Evolutionary conservation across 2,113 vertebrate species (phyloP).

Genomic region (Galeopterus variegatus): DNA sequence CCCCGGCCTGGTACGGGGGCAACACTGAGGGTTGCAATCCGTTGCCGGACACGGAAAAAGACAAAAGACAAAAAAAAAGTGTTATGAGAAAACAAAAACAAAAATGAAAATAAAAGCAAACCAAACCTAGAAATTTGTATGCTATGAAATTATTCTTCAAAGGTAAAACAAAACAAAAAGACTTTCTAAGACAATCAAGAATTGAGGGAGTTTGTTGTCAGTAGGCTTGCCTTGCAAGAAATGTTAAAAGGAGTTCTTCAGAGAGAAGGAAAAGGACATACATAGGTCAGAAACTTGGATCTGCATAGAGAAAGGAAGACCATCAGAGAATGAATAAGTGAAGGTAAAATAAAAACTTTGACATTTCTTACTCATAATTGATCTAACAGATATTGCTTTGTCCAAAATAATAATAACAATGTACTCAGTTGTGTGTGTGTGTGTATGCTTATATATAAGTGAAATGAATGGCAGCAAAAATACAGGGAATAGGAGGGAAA

Average conservation of each 20-base stretch:
- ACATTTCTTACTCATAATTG: neutral
- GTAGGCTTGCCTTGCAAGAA: neutral
- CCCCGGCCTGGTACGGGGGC: no score
- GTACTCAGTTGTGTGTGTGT: neutral
- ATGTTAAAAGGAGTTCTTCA: neutral
- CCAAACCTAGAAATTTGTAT: neutral
- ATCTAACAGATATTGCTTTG: neutral
- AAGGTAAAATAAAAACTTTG: neutral
- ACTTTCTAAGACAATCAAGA: neutral
- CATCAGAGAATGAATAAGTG: neutral
- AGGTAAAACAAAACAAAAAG: neutral
- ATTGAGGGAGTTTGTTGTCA: neutral
- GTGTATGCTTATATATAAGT: neutral
- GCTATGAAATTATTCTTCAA: neutral
- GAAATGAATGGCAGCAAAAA: neutral
- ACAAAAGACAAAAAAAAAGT: no score
- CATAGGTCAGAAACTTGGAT: no score
- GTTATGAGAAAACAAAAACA: neutral
- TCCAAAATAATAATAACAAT: neutral
- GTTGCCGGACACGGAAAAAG: no score
- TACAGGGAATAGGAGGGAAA: neutral
- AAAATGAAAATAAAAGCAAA: neutral
- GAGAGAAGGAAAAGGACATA: neutral
- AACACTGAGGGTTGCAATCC: no score
- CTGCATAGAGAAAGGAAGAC: neutral